phyloP scores from a whole-genome alignment of 2,888 invertebrate genomes.

The Eupithecia pulchellata region DNA sequence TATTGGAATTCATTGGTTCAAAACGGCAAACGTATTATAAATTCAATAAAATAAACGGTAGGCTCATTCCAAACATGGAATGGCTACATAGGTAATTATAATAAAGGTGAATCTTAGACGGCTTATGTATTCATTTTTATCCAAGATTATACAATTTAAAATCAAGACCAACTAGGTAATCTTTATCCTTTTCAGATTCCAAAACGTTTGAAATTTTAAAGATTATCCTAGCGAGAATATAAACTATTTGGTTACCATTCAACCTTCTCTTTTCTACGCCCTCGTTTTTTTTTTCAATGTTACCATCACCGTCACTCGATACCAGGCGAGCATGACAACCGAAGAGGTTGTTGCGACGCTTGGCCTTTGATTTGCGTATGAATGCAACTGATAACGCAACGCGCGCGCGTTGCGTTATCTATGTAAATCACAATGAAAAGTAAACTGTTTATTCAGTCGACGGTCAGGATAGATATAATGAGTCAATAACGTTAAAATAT shows the following conservation, averaged over 20 bases:
- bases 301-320: slow-evolving; percentile 38
- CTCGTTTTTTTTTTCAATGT: slow-evolving; percentile 47
- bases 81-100: background rate
- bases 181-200: background rate
- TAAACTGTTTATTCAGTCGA: slow-evolving; percentile 2
- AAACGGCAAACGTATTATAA: background rate
- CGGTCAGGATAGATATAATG: background rate
- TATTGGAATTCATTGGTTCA: background rate
- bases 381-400: too few species aligned
- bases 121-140: too few species aligned
- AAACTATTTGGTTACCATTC: background rate
- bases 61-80: background rate
- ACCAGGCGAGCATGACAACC: slow-evolving; percentile 44
- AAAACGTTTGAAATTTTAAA: background rate
- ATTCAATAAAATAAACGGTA: background rate
- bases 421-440: slow-evolving; percentile 9
- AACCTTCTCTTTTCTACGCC: slow-evolving; percentile 13
- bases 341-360: slow-evolving; percentile 26
- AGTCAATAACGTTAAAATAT: background rate
- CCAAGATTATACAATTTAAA: background rate
- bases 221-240: background rate
- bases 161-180: background rate
- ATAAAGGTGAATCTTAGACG: background rate
- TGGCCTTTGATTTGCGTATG: slow-evolving; percentile 1
- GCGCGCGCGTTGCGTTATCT: background rate